Evolutionary conservation across 2,888 invertebrate genomes (phyloP).

Genomic region (Cephus rjabovi): DNA sequence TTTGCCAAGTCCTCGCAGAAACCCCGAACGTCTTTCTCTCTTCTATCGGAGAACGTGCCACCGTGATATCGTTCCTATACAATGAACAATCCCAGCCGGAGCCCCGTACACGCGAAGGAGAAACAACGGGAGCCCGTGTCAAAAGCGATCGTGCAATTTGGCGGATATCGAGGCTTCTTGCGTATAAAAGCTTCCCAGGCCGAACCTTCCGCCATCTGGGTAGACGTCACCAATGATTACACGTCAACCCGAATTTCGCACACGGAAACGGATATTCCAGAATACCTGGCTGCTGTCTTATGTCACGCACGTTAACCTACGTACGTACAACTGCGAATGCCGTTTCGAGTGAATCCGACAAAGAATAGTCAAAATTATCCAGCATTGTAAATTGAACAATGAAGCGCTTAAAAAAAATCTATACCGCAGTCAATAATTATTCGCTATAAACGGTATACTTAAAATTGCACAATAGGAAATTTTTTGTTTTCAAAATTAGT

Average conservation of each 20-base stretch:
- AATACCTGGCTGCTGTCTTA: background rate
- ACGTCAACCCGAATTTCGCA: slow-evolving; percentile 3
- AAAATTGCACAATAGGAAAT: background rate
- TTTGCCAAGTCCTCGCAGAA: background rate
- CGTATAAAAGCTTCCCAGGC: background rate
- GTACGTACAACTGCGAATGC: background rate
- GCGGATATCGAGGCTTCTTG: slow-evolving; percentile 1
- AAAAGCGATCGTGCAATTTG: slow-evolving; percentile 2
- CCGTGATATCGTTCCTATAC: background rate
- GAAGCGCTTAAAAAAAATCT: background rate
- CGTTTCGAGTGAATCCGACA: background rate
- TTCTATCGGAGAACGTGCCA: background rate
- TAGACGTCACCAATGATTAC: slow-evolving; percentile 7
- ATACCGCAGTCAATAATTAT: background rate
- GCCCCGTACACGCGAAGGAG: background rate
- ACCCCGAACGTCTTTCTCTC: background rate
- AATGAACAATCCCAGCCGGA: background rate
- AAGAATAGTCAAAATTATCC: background rate
- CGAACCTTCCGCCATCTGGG: background rate
- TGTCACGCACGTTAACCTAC: background rate
- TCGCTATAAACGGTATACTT: background rate
- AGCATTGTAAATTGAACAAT: background rate
- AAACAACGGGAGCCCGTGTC: background rate
- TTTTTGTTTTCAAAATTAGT: background rate
- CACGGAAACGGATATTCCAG: slow-evolving; percentile 2